A percentile compares a stretch with the other conserved stretches of the same genome.
phyloP scores from a whole-genome alignment of 2,113 vertebrate species.

The Pseudorasbora parva region DNA sequence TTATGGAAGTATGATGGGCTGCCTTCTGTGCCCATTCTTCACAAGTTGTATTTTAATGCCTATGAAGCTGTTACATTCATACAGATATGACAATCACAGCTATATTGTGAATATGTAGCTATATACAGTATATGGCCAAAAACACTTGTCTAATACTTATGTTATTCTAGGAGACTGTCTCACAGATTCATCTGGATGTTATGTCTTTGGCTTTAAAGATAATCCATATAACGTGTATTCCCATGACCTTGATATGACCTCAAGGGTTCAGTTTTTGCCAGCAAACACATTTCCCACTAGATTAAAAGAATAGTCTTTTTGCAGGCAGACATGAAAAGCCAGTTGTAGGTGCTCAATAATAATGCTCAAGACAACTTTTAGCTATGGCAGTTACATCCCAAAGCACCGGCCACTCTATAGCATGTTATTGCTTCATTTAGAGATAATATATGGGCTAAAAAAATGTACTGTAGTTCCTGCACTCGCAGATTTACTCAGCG shows the following conservation, averaged over 20 bases:
- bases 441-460: not conserved
- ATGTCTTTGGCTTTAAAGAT: no score
- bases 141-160: not conserved
- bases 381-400: not conserved
- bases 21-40: no score
- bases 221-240: not conserved
- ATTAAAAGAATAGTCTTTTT: not conserved
- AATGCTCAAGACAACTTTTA: not conserved
- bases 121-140: no score
- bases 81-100: no score
- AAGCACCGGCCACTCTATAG: not conserved
- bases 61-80: no score
- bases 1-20: no score
- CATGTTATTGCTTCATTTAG: conserved; percentile 7
- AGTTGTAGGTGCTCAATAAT: not conserved
- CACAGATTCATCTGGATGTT: no score
- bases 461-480: not conserved
- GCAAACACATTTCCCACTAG: not conserved
- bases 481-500: not conserved
- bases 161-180: no score
- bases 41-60: no score
- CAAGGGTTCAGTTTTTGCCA: not conserved
- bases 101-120: no score
- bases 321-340: not conserved
- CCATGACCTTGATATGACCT: no score